Evolutionary conservation across 1,140 invertebrate species (phyloP).

Genomic region (Micrasema minimum): DNA sequence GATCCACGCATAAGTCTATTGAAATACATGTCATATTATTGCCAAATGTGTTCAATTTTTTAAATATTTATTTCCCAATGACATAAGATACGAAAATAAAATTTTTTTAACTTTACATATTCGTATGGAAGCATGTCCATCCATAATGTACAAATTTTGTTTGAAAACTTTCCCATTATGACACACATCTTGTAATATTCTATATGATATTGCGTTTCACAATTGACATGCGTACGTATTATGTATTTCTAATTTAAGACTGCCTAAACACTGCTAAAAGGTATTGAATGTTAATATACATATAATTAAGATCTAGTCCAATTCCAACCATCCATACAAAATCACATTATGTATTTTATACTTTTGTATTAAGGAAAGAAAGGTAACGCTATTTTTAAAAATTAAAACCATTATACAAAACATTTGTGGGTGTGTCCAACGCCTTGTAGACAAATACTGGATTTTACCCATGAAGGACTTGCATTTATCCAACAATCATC

Average conservation of each 20-base stretch:
- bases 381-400: no score
- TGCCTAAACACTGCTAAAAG: constrained; percentile 30
- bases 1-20: constrained; percentile 30
- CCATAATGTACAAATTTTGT: constrained; percentile 18
- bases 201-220: constrained; percentile 52
- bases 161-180: not conserved
- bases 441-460: no score
- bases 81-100: constrained; percentile 45
- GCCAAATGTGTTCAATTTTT: constrained; percentile 45
- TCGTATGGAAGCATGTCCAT: constrained; percentile 47
- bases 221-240: constrained; percentile 50
- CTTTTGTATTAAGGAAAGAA: no score
- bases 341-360: not conserved
- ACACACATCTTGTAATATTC: constrained; percentile 7
- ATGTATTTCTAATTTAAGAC: constrained; percentile 35
- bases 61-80: constrained; percentile 42
- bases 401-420: no score
- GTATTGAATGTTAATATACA: no score
- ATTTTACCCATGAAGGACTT: not conserved
- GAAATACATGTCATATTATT: constrained; percentile 44
- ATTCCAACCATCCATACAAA: no score
- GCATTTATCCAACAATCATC: no score
- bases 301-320: no score
- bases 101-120: constrained; percentile 36
- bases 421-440: no score